phyloP scores from a whole-genome alignment of 2,888 invertebrate genomes.

The Drosophila limbata region DNA sequence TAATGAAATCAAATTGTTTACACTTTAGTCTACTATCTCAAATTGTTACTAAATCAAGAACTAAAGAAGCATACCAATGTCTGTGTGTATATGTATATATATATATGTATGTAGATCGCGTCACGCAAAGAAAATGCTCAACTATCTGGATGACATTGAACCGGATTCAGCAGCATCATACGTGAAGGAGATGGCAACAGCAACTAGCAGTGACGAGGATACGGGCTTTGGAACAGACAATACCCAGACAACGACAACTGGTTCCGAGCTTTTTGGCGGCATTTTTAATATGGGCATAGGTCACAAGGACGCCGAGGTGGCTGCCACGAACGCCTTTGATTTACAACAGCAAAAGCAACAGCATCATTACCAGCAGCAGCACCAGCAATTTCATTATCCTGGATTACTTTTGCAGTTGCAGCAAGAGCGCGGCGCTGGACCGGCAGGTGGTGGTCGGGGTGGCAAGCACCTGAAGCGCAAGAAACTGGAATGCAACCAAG shows the following conservation, averaged over 20 bases:
- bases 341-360: conserved; percentile 51
- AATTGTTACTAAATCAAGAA: conserved; percentile 7
- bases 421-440: conserved; percentile 26
- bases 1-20: background rate
- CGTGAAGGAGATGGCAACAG: conserved; percentile 34
- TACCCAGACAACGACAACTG: conserved; percentile 24
- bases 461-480: conserved; percentile 79
- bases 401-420: conserved; percentile 44
- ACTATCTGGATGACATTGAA: conserved; percentile 65
- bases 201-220: conserved; percentile 57
- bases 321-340: conserved; percentile 31
- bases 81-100: conserved; percentile 19
- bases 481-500: conserved; percentile 79
- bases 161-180: conserved; percentile 32
- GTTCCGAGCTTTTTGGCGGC: conserved; percentile 59
- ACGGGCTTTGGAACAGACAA: conserved; percentile 70
- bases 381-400: conserved; percentile 52
- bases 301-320: conserved; percentile 18
- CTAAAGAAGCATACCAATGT: conserved; percentile 19
- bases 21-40: background rate
- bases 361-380: conserved; percentile 38
- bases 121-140: conserved; percentile 70
- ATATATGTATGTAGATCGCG: conserved; percentile 72
- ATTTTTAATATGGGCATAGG: conserved; percentile 48
- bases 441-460: conserved; percentile 33